A percentile compares a stretch with the other conserved stretches of the same genome.
These are phyloP conservation scores for Datnioides undecimradiatus DNA, from an alignment of 2,113 vertebrate species.

Conservation along the genomic window DNA sequence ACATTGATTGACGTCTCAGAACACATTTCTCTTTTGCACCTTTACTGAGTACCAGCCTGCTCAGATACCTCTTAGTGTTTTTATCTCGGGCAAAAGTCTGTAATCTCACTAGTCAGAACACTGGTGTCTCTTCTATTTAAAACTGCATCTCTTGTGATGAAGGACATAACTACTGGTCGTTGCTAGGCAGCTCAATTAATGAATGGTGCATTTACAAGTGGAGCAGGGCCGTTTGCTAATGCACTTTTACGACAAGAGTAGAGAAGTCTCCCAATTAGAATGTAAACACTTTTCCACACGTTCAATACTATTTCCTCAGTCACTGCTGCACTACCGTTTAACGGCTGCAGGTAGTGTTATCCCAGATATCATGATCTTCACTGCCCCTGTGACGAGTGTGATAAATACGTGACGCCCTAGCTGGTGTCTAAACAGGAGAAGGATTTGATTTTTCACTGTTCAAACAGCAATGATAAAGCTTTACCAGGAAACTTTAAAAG, in stretches of 20 bases:
- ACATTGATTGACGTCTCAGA: slow-evolving; percentile 73
- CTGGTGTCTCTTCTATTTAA: slow-evolving; percentile 45
- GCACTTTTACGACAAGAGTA: slow-evolving; percentile 61
- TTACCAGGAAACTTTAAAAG: slow-evolving; percentile 54
- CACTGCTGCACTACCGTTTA: slow-evolving; percentile 24
- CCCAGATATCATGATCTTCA: slow-evolving; percentile 16
- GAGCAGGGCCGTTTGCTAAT: slow-evolving; percentile 52
- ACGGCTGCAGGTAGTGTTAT: slow-evolving; percentile 34
- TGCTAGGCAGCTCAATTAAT: slow-evolving; percentile 64
- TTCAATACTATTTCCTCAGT: slow-evolving; percentile 34
- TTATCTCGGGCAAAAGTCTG: slow-evolving; percentile 36
- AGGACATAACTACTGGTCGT: slow-evolving; percentile 58
- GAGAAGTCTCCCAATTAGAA: slow-evolving; percentile 52
- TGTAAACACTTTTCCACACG: slow-evolving; percentile 54
- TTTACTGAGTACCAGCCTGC: slow-evolving; percentile 43
- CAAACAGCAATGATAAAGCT: slow-evolving; percentile 60
- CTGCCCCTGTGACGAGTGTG: slow-evolving; percentile 32
- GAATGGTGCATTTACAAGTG: slow-evolving; percentile 78
- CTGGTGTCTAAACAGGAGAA: slow-evolving; percentile 33
- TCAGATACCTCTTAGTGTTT: slow-evolving; percentile 42
- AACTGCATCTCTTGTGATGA: slow-evolving; percentile 48
- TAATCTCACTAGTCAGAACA: slow-evolving; percentile 49
- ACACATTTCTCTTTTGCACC: slow-evolving; percentile 57
- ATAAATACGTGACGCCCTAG: slow-evolving; percentile 39
- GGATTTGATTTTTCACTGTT: slow-evolving; percentile 33